Percentiles rank a stretch among this genome's conserved stretches.
phyloP scores from a whole-genome alignment of 2,113 vertebrate genomes.

The Lepus europaeus region DNA sequence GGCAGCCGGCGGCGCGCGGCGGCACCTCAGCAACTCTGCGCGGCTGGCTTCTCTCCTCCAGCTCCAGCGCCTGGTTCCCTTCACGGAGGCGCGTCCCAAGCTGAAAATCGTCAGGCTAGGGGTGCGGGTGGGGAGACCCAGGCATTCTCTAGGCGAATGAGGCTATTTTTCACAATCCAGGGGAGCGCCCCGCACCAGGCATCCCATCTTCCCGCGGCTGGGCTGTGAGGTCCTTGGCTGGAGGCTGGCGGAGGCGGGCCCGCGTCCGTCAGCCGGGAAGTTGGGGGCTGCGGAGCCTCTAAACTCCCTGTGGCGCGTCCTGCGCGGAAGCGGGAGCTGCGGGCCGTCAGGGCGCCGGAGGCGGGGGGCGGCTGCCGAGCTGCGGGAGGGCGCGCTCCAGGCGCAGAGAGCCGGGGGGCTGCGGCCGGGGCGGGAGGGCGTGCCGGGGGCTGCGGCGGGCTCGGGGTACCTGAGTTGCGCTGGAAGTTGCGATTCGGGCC shows the following conservation, averaged over 20 bases:
- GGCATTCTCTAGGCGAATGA: background rate
- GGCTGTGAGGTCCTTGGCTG: background rate
- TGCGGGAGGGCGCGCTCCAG: too few relatives aligned
- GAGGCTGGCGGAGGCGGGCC: background rate
- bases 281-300: background rate
- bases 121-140: background rate
- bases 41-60: background rate
- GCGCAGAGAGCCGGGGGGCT: background rate
- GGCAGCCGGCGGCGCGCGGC: background rate
- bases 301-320: background rate
- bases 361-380: background rate
- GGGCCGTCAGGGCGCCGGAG: fast-evolving
- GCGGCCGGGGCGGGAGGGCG: background rate
- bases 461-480: background rate
- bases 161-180: background rate
- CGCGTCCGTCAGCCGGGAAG: background rate
- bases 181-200: background rate
- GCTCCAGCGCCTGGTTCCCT: background rate
- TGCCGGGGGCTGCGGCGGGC: background rate
- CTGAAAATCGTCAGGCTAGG: background rate
- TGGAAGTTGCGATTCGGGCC: constrained; percentile 48
- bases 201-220: background rate
- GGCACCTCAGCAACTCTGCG: background rate
- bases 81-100: background rate
- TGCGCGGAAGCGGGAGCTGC: fast-evolving